phyloP scores from a whole-genome alignment of 2,888 invertebrate species.

The Ectobius pallidus region DNA sequence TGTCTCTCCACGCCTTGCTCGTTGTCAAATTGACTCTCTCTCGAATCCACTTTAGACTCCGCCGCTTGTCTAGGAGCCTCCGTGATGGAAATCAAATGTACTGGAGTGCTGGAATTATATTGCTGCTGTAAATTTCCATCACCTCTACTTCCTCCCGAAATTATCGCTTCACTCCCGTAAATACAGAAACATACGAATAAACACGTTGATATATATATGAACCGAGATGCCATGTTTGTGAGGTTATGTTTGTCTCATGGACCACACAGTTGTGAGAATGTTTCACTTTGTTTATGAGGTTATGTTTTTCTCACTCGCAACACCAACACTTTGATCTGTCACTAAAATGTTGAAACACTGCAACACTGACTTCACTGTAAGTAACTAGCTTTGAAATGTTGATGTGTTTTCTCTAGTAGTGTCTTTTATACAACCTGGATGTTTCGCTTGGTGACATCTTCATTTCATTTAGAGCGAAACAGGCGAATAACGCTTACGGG shows the following conservation, averaged over 20 bases:
- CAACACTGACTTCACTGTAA: no score
- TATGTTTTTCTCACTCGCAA: no score
- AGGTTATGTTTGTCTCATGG: no score
- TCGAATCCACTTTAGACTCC: neutral
- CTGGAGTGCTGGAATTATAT: neutral
- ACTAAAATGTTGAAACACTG: no score
- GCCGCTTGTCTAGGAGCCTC: neutral
- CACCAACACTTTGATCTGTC: no score
- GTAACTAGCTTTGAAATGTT: neutral
- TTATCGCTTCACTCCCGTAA: neutral
- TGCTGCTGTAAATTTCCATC: neutral
- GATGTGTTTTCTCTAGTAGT: neutral
- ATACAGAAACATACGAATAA: neutral
- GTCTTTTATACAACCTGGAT: neutral
- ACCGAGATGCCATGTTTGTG: neutral
- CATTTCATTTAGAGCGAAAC: neutral
- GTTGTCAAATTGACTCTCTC: neutral
- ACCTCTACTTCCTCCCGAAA: neutral
- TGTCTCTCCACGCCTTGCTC: neutral
- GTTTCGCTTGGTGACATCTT: neutral
- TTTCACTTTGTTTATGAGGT: no score
- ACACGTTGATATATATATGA: neutral
- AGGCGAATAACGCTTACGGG: neutral
- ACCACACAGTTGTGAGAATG: no score
- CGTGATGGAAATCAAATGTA: slow-evolving; percentile 2